A percentile compares a stretch with the other conserved stretches of the same genome.
These are phyloP conservation scores for Megaceryle maxima DNA, from an alignment of 2,113 vertebrate species.

Conservation along the genomic window DNA sequence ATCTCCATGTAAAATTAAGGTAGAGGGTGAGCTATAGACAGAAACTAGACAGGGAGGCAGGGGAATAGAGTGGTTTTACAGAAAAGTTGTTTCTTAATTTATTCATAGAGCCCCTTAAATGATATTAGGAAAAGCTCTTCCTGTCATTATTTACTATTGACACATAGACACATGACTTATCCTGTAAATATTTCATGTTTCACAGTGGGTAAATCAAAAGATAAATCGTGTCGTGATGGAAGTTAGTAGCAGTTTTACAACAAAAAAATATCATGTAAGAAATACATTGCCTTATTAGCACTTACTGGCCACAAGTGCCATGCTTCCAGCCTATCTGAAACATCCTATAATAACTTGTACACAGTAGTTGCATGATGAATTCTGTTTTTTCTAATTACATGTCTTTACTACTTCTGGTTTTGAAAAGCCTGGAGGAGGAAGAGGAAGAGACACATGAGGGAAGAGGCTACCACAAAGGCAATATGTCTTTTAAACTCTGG, in stretches of 20 bases:
- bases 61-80: background rate
- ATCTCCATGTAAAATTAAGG: conserved; percentile 1
- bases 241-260: background rate
- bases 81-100: background rate
- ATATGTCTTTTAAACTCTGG: background rate
- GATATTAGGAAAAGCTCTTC: background rate
- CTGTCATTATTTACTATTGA: background rate
- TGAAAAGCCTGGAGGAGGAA: background rate
- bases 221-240: background rate
- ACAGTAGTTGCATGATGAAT: background rate
- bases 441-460: background rate
- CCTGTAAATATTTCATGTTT: background rate
- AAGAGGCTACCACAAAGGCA: background rate
- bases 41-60: background rate
- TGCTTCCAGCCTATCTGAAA: background rate
- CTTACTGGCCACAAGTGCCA: background rate
- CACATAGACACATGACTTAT: background rate
- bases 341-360: background rate
- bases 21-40: background rate
- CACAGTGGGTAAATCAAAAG: background rate
- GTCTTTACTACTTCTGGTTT: background rate
- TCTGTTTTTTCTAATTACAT: background rate
- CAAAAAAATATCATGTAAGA: background rate
- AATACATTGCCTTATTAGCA: background rate
- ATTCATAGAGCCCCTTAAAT: background rate